Percentiles rank a stretch among this genome's conserved stretches.
phyloP scores from a whole-genome alignment of 2,797 vertebrate genomes.

The Enteromius argenteus region DNA sequence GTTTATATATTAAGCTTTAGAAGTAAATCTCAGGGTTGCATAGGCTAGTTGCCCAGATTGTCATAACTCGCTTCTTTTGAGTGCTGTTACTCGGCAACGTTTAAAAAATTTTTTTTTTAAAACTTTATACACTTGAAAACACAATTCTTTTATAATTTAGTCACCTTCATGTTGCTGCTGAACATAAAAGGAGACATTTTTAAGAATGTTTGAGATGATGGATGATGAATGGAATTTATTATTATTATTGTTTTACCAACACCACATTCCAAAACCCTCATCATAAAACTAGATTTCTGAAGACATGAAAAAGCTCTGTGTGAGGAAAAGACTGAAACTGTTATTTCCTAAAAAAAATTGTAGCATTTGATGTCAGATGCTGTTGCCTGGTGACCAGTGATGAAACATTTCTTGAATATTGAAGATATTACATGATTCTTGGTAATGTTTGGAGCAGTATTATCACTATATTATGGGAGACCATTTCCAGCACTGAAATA shows the following conservation, averaged over 20 bases:
- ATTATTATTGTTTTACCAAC: too few relatives aligned
- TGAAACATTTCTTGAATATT: not conserved
- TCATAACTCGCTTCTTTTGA: not conserved
- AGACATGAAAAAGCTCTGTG: not conserved
- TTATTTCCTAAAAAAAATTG: not conserved
- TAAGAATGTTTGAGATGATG: not conserved
- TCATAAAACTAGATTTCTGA: not conserved
- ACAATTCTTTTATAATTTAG: not conserved
- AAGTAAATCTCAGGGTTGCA: constrained; percentile 16
- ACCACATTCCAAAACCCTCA: not conserved
- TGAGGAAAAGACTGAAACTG: not conserved
- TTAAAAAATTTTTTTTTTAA: not conserved
- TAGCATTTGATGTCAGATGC: not conserved
- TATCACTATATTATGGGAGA: not conserved
- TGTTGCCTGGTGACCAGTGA: not conserved
- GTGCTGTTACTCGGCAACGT: not conserved
- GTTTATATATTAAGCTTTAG: constrained; percentile 33
- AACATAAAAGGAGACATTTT: not conserved
- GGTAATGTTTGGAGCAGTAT: not conserved
- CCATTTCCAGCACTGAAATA: not conserved
- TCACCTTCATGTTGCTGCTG: not conserved
- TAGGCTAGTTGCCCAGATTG: not conserved
- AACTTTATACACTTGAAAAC: not conserved
- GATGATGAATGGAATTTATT: not conserved
- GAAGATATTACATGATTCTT: not conserved